Percentiles rank a stretch among this genome's conserved stretches.
Conservation (phyloP, 2,888 invertebrate species). For the Melinaea marsaeus region DNA sequence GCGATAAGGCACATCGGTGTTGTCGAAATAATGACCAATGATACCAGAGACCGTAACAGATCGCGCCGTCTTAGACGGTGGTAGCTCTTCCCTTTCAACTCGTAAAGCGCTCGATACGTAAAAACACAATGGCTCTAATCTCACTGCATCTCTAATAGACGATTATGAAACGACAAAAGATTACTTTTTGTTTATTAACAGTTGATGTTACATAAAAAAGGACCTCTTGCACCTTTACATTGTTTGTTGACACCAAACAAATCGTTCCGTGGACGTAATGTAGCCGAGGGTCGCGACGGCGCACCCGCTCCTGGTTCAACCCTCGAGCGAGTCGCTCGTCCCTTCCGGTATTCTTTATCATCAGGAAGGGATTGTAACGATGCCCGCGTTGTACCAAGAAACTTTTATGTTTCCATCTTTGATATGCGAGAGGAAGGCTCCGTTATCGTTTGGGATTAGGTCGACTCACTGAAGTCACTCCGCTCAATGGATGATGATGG, state of each 20-base stretch:
- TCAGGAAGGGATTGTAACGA: constrained; percentile 34
- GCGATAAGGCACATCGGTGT: constrained; percentile 11
- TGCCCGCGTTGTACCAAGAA: too few relatives aligned
- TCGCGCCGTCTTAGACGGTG: constrained; percentile 51
- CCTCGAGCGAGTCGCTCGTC: constrained; percentile 69
- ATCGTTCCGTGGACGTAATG: constrained; percentile 72
- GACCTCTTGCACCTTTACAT: constrained; percentile 66
- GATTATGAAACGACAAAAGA: constrained; percentile 65
- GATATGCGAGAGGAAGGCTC: too few relatives aligned
- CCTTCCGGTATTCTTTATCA: constrained; percentile 54
- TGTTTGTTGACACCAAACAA: constrained; percentile 76
- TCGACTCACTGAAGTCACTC: too few relatives aligned
- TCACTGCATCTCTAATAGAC: constrained; percentile 60
- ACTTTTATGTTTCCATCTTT: too few relatives aligned
- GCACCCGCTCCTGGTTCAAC: constrained; percentile 68
- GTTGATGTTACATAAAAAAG: constrained; percentile 59
- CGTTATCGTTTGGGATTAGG: too few relatives aligned
- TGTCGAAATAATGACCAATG: constrained; percentile 31
- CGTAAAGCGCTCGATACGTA: constrained; percentile 56
- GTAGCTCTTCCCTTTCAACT: constrained; percentile 58
- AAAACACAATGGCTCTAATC: constrained; percentile 56
- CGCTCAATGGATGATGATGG: too few relatives aligned
- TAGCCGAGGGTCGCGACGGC: constrained; percentile 59
- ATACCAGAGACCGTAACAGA: constrained; percentile 48
- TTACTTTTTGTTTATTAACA: constrained; percentile 60